phyloP scores from a whole-genome alignment of 2,113 vertebrate species.

The Salvelinus sp. region DNA sequence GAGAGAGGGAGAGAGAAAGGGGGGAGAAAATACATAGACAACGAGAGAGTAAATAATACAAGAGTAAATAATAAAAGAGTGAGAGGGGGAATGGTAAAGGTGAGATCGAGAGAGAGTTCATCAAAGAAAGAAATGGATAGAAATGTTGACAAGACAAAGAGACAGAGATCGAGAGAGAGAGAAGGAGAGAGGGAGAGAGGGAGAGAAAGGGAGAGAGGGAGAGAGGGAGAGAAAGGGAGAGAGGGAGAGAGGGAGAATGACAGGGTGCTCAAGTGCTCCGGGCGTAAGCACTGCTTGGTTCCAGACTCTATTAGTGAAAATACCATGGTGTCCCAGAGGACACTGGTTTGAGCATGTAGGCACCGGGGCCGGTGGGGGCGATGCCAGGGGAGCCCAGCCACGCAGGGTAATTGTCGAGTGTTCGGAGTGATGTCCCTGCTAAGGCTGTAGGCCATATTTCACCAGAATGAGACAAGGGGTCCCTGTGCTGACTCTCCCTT shows the following conservation, averaged over 20 bases:
- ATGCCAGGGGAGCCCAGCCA: conserved; percentile 9
- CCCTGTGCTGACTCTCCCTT: conserved; percentile 9
- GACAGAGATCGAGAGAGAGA: not conserved
- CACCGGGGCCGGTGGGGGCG: conserved; percentile 19
- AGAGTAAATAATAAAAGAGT: too few species aligned
- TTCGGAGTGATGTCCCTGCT: conserved; percentile 36
- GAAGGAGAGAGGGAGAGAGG: not conserved
- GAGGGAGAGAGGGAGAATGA: not conserved
- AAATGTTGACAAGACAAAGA: not conserved
- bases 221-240: not conserved
- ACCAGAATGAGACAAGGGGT: conserved; percentile 37
- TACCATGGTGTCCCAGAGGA: conserved; percentile 44
- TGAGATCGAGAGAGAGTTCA: not conserved
- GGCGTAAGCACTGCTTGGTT: conserved; percentile 42
- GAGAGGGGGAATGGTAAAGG: not conserved
- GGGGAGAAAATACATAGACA: not conserved
- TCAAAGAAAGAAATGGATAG: not conserved
- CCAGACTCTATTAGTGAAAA: conserved; percentile 59
- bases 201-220: not conserved
- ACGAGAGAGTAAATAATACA: not conserved
- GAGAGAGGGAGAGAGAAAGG: not conserved
- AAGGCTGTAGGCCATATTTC: conserved; percentile 42
- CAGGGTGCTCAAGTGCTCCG: conserved; percentile 24
- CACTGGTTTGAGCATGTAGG: conserved; percentile 24
- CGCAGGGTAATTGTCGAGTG: conserved; percentile 31